Base-by-base conservation (phyloP, 1,140 invertebrate species). In the Proales similis region DNA sequence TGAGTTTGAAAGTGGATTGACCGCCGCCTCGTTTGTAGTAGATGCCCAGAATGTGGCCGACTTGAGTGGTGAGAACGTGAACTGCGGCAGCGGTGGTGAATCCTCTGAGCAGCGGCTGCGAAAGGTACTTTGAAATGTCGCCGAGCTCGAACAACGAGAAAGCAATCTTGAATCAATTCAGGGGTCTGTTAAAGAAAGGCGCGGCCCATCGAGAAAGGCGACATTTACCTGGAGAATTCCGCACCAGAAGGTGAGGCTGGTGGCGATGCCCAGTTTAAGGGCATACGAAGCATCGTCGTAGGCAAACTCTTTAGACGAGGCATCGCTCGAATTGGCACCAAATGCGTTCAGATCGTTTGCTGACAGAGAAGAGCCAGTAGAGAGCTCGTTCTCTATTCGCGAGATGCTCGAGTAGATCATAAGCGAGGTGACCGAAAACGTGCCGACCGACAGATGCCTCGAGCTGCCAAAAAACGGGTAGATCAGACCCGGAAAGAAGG, bases 61-160 rank as follows among this genome's bases (percentile, higher is more conserved):
- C 69, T 67, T 80, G 79, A 65, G 72, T 74, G 12, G 74, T 72
- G 48, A 79, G 74, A 1, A 79, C 78, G 65, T 80, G 78, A 65
- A 75, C 70, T 2, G 78, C 78, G 32, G 77, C 74, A 9, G 75
- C 79, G 4, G 76, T 77, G 20, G 77, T 77, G 63, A 80, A 79
- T 4, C 77, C 78, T 57, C 75, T 75, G 7, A 79, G 69, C 24
- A 80, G 67, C 7, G 77, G 72, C 60, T 79, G 77, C 4, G 76
- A 77, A 26, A 80, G 63, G 63, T 79, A 77, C 3, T 76, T 72
- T 6, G 77, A 74, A 4, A 80, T 65, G 47, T 74, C 75, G 2
- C 78, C 78, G 14, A 80, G 66, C 12, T 57, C 45, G 1, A 57
- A 39, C 3, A 57, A 27, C 1, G 51, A 57, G 30, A 57, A 57